Base-by-base conservation (phyloP, 2,888 invertebrate genomes). In the Aleiodes alternator region DNA sequence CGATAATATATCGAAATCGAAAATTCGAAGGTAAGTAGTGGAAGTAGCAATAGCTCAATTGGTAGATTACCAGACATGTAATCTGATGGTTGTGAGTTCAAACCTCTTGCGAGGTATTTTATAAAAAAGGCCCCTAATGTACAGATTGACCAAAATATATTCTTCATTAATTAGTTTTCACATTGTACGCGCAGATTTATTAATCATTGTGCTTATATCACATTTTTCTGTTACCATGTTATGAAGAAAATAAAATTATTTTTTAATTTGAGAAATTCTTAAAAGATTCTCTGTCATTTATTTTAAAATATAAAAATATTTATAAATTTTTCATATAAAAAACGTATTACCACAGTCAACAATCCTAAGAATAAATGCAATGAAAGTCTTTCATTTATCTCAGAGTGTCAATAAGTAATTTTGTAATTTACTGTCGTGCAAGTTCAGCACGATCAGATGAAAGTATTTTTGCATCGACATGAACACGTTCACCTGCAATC, bases 401-500 rank as follows among this genome's bases (percentile, higher is more conserved):
- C 6, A 43, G 7, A 43, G 14, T 16, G 11, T n/a, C 16, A 16
- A 16, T 55, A 3, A 7, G 55, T 43, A 34, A 43, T 38, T 61
- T 5, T 7, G 61, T 14, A 64, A 23, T n/a, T n/a, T 43, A 43
- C 48, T 57, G 57, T 57, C 43, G 57, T 71, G 71, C 50, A 48
- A 69, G 69, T 43, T 56, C 48, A 29, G 16, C 50, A 43, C 43
- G 16, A 23, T 48, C 55, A 57, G 38, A 43, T 48, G 50, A 43
- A 16, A 59, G 16, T 6, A 8, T 12, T 71, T 66, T 66, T 8
- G 31, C 29, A 56, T 69, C 82, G 77, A 87, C 84, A 85, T 93
- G 94, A 75, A 97, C 96, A 86, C 95, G 93, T 87, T 94, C 92
- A 12, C 98, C 98, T 12, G 94, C 94, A 83, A 98, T 98, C 95